A percentile compares a stretch with the other conserved stretches of the same genome.
These are phyloP conservation scores for Helicorthomorpha holstii DNA, from an alignment of 1,140 invertebrate species.

Conservation along the genomic window DNA sequence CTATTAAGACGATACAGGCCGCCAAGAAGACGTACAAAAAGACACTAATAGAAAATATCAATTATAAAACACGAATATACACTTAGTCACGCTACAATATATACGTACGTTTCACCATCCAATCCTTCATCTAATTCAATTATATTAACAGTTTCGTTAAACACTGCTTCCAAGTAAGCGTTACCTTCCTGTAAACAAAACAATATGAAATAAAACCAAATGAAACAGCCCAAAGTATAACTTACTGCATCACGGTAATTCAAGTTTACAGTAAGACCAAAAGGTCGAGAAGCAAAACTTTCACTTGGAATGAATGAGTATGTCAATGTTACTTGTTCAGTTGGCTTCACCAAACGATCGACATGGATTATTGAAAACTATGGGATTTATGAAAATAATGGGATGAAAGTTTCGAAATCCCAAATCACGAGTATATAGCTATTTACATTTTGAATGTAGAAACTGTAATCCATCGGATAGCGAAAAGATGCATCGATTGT, in stretches of 20 bases:
- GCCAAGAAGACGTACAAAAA: conserved; percentile 91
- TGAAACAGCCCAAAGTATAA: not conserved
- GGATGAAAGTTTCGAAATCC: not conserved
- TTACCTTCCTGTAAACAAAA: conserved; percentile 39
- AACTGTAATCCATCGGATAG: conserved; percentile 96
- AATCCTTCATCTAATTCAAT: conserved; percentile 91
- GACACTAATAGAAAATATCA: conserved; percentile 29
- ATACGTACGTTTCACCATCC: conserved; percentile 76
- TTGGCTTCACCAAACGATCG: conserved; percentile 70
- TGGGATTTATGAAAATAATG: not conserved
- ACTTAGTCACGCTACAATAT: not conserved
- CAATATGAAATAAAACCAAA: conserved; percentile 11
- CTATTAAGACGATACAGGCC: conserved; percentile 64
- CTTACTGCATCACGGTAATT: conserved; percentile 70
- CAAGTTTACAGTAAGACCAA: conserved; percentile 84
- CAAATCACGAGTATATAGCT: not conserved
- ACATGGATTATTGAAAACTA: conserved; percentile 78
- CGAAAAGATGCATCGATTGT: conserved; percentile 91
- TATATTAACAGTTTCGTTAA: conserved; percentile 96
- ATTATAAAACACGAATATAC: not conserved
- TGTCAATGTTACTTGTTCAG: conserved; percentile 81
- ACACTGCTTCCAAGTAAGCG: conserved; percentile 72
- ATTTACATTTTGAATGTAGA: conserved; percentile 81
- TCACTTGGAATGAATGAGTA: conserved; percentile 93
- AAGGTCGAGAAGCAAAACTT: conserved; percentile 83